Evolutionary conservation across 2,797 vertebrate species (phyloP), one percentile per base, ranked within the genome.

Genomic region (Pangasius krempfi): DNA sequence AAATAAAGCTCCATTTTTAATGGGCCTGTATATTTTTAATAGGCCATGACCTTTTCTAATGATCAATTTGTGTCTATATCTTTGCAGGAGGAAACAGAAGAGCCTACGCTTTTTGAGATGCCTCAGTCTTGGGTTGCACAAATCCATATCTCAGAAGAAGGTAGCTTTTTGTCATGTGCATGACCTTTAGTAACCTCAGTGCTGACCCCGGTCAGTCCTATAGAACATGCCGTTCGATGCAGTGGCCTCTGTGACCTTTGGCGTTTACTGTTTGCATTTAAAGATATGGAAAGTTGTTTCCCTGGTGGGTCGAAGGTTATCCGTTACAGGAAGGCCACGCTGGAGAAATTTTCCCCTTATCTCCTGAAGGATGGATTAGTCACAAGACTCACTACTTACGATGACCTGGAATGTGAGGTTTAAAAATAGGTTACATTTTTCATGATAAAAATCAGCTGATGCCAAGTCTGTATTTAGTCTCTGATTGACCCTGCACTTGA

Each of bases 71-170:
- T 73, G 33, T 85, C 25, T 81, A 79, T n/a, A 44, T 16, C 27
- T 89, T 37, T 89, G 83, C 88, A 96, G 95, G 95, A 93, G 62
- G 93, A 93, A 5, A 92, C 91, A 10, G 91, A 94, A 10, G 91
- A 92, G 47, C 90, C 85, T 1, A 91, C 78, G n/a, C 92, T 89
- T 30, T 97, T 97, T 79, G 91, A 96, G 87, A 98, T 99, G 97
- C 97, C 97, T 0, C 91, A 88, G 4, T 97, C 98, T 0, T 99
- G 98, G 98, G 97, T 97, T 91, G 84, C 93, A 1, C 93, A 25
- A 88, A 94, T 99, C 76, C 22, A 62, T 2, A 92, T 99, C 92
- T 94, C 97, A 27, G 90, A 92, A 0, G 93, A 94, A 96, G 97
- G 98, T 98, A 92, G 84, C 33, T 37, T 47, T 47, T 50, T 37